Evolutionary conservation across 1,140 invertebrate species (phyloP).

Genomic region (Rhopalosiphum maidis): DNA sequence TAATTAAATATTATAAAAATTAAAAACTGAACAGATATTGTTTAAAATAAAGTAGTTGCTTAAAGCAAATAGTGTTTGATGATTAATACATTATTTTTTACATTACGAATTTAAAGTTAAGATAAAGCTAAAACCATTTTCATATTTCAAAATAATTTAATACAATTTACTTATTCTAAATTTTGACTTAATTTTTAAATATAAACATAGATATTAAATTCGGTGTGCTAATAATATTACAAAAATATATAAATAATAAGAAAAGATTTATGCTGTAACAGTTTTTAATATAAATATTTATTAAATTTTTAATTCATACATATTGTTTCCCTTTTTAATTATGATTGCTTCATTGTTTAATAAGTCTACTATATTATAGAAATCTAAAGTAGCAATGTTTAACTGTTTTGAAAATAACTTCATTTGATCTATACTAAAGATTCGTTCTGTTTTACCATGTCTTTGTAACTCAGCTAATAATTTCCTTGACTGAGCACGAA

Average conservation of each 20-base stretch:
- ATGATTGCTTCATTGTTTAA: conserved; percentile 87
- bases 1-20: neutral
- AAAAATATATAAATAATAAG: neutral
- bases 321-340: conserved; percentile 80
- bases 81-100: neutral
- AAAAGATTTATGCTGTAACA: neutral
- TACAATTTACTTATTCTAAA: neutral
- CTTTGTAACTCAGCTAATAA: conserved; percentile 64
- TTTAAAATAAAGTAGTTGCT: neutral
- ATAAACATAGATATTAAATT: neutral
- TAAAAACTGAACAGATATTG: neutral
- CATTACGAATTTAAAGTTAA: neutral
- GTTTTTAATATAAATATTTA: neutral
- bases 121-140: neutral
- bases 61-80: neutral
- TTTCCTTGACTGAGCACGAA: conserved; percentile 74
- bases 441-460: conserved; percentile 70
- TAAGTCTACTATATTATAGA: conserved; percentile 73
- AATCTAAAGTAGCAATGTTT: conserved; percentile 69
- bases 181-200: neutral
- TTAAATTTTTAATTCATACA: conserved; percentile 71
- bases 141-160: neutral
- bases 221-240: neutral
- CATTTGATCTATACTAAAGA: conserved; percentile 81
- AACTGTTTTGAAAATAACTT: conserved; percentile 72